Conservation (phyloP, 1,140 invertebrate species). For the Drosophila willistoni region DNA sequence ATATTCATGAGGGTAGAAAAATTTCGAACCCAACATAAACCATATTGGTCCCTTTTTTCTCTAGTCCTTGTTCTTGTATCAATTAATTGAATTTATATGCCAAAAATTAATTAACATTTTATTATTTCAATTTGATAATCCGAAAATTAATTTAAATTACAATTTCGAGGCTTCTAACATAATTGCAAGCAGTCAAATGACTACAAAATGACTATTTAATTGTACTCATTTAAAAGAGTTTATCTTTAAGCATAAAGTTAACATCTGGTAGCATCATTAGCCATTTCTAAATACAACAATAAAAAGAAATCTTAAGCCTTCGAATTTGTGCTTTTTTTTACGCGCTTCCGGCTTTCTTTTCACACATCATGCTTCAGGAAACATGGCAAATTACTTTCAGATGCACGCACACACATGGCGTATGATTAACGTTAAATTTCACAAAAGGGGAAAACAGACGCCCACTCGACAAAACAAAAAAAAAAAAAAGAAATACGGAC, state of each 20-base stretch:
- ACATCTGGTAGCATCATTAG: constrained; percentile 5
- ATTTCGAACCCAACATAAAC: too few species aligned
- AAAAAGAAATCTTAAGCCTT: not conserved
- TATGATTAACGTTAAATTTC: constrained; percentile 61
- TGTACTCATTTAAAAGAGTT: not conserved
- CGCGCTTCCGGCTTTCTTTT: not conserved
- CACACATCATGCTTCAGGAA: constrained; percentile 10
- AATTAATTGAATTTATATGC: not conserved
- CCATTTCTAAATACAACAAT: not conserved
- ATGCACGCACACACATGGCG: constrained; percentile 41
- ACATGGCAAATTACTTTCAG: constrained; percentile 28
- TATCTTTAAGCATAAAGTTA: not conserved
- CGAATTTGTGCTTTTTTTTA: too few species aligned
- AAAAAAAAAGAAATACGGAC: not conserved
- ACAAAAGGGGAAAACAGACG: constrained; percentile 2
- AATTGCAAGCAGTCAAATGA: not conserved
- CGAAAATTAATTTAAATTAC: not conserved
- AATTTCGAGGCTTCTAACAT: not conserved
- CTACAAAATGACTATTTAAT: not conserved
- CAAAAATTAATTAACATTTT: not conserved
- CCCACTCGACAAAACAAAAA: not conserved
- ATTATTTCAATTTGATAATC: constrained; percentile 4
- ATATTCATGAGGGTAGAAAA: too few species aligned
- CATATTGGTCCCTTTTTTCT: too few species aligned
- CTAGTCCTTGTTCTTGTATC: not conserved